Evolutionary conservation across 2,888 invertebrate genomes (phyloP).

Genomic region (Polyommatus icarus): DNA sequence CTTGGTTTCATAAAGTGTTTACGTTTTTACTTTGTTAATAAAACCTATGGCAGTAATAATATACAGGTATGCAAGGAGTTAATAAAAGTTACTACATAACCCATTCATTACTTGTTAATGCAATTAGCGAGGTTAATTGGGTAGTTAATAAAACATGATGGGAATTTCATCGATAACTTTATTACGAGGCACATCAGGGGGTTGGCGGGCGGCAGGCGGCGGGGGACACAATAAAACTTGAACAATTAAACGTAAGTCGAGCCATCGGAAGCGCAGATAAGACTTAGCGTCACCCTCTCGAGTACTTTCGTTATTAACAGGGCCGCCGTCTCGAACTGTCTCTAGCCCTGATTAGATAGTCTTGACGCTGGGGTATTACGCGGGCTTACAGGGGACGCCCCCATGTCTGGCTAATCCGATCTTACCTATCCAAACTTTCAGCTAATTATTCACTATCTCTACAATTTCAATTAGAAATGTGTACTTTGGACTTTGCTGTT

Average conservation of each 20-base stretch:
- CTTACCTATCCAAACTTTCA: constrained; percentile 34
- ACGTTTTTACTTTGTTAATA: too few relatives aligned
- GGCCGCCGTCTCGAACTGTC: constrained; percentile 50
- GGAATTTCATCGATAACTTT: constrained; percentile 54
- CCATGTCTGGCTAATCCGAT: constrained; percentile 38
- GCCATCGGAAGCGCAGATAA: constrained; percentile 68
- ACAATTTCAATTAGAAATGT: constrained; percentile 26
- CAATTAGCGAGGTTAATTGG: constrained; percentile 16
- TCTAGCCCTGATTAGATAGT: constrained; percentile 51
- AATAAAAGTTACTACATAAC: not conserved
- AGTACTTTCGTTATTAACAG: constrained; percentile 69
- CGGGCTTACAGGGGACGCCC: constrained; percentile 40
- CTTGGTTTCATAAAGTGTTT: too few relatives aligned
- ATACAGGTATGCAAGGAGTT: not conserved
- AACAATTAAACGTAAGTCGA: constrained; percentile 76
- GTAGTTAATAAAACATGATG: constrained; percentile 24
- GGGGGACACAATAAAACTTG: constrained; percentile 72
- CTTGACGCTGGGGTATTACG: constrained; percentile 44
- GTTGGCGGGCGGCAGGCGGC: constrained; percentile 37
- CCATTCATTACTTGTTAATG: not conserved
- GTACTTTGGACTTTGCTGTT: constrained; percentile 26
- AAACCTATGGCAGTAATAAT: not conserved
- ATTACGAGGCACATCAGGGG: constrained; percentile 47
- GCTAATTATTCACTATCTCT: constrained; percentile 34
- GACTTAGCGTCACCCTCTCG: constrained; percentile 65